phyloP scores from a whole-genome alignment of 2,113 vertebrate species.

The Cinclus mexicanus region DNA sequence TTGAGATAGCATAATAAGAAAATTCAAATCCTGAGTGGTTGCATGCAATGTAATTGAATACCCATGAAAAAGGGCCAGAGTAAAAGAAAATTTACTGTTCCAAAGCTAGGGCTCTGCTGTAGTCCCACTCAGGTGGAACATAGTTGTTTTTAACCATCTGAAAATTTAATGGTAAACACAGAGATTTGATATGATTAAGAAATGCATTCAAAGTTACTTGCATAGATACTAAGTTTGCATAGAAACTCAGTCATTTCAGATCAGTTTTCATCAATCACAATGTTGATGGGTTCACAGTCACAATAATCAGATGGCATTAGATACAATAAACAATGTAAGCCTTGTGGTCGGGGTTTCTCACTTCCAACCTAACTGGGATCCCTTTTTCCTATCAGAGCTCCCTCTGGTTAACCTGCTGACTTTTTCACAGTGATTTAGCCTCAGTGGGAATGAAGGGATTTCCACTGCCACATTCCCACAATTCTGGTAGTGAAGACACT shows the following conservation, averaged over 20 bases:
- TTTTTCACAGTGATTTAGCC: neutral
- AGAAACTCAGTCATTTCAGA: neutral
- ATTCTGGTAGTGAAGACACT: neutral
- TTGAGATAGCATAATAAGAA: neutral
- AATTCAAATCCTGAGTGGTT: neutral
- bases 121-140: neutral
- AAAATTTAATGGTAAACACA: neutral
- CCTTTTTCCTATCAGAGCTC: neutral
- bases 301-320: neutral
- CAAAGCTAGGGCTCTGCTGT: neutral
- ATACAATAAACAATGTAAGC: neutral
- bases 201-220: neutral
- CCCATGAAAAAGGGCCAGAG: accelerated
- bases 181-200: neutral
- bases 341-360: neutral
- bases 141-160: neutral
- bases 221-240: neutral
- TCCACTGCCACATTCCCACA: neutral
- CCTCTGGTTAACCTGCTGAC: neutral
- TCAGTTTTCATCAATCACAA: neutral
- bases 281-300: neutral
- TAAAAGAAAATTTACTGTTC: neutral
- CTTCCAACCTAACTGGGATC: neutral
- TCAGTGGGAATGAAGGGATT: neutral
- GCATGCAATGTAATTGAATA: neutral